Evolutionary conservation across 2,797 vertebrate species (phyloP), one percentile per base, ranked within the genome.

Genomic region (Cirrhinus molitorella): DNA sequence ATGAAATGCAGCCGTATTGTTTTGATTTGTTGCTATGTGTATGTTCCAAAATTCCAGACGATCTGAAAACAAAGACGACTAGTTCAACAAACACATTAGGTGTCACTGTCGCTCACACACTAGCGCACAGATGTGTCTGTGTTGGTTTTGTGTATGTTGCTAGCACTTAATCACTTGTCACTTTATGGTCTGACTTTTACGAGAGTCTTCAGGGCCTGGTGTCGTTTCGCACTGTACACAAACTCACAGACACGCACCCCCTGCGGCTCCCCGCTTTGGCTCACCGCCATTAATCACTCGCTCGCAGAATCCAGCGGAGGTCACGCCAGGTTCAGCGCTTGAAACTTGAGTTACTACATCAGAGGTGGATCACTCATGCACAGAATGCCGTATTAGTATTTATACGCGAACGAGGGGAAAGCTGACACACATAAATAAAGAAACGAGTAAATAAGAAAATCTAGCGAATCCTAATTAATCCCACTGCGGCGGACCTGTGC

Each of bases 321-420:
- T 83, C 83, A 86, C 13, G 19, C 49, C 76, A 55, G 79, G 85
- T 83, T 86, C 80, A 86, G 43, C 11, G 65, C 23, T 61, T 67
- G 51, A 83, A 53, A 80, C 66, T 68, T 31, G 14, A 70, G 47
- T 67, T 70, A 37, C 68, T 21, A 40, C 40, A 81, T 70, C 83
- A 57, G 51, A 70, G 53, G 77, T 57, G 66, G 61, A 81, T 82
- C 72, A 17, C 51, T 68, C 78, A 45, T 23, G 43, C 31, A 61
- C 55, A 37, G 67, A 37, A 68, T 73, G 11, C 10, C 37, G 14
- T 81, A 66, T 72, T 31, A 66, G 70, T 73, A 49, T 67, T 49
- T 23, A 28, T 79, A 43, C 16, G 49, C n/a, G 65, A 17, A 57
- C 3, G 23, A 65, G 16, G 43, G n/a, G 59, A 31, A 51, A 71